Evolutionary conservation across 2,797 vertebrate species (phyloP), one percentile per base, ranked within the genome.

Genomic region (Heterohyrax brucei): DNA sequence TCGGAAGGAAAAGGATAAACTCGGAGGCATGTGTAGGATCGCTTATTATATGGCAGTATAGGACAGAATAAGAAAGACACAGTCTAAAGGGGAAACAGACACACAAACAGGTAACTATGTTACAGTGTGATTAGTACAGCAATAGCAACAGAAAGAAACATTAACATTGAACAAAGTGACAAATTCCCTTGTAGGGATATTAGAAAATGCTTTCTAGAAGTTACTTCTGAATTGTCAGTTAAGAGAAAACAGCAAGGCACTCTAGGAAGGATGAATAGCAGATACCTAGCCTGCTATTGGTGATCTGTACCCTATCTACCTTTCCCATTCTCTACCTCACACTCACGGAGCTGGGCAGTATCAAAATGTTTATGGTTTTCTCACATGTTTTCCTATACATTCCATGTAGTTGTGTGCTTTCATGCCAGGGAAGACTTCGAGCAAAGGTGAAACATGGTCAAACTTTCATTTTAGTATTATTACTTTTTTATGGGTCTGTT

Each of bases 141-240:
- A 70, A 44, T 2, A 81, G 14, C 75, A 48, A 56, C 4, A 44
- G 61, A 26, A 56, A 64, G 72, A 85, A 16, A 70, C 19, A 30
- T 75, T 61, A 62, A 12, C 12, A 12, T 1, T 44, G 46, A 87
- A 61, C 8, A 53, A 53, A 46, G 1, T 59, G n/a, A 87, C 84
- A 56, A 83, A 50, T 44, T 84, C 56, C 48, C 21, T 0, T 5
- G 12, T 21, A 28, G 22, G 28, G 5, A 16, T 95, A 26, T 89
- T 92, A 22, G 66, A 86, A 44, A 64, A 82, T 85, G n/a, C 66
- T 93, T 92, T 88, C 44, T 76, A 68, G 62, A 95, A 91, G 70
- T 89, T 13, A 64, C 10, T 75, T 93, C 70, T 80, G 50, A 90
- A 21, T 70, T 82, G 50, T 50, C 64, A 59, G n/a, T 72, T 53